Evolutionary conservation across 2,888 invertebrate genomes (phyloP), one percentile per base, ranked within the genome.

Genomic region (Zele albiditarsus): DNA sequence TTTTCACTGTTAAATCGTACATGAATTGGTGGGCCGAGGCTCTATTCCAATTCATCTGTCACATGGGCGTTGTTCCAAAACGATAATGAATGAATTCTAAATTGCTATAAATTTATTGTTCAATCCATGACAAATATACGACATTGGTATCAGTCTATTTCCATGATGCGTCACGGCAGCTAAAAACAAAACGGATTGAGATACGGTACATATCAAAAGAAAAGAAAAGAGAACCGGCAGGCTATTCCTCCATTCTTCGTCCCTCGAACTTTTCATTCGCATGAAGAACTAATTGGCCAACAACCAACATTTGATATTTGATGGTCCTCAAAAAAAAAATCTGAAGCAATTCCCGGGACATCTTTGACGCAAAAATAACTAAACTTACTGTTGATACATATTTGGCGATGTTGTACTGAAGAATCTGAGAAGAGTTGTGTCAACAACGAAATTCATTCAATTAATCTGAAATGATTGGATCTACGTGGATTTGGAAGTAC

Each of bases 81-180:
- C 23, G 71, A 79, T 78, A 79, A 80, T 80, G 79, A 80, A 80
- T 80, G 80, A 78, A 78, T 77, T 75, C 71, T 68, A 68, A 68
- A 63, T 71, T 60, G 58, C 16, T 46, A 38, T 67, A 62, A 72
- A 67, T 68, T 71, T 73, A 66, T 62, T 62, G 2, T 62, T 62
- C 16, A 3, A 38, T n/a, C 57, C 28, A 46, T 27, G 38, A 38
- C 25, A 23, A 20, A 20, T 16, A 65, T 38, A 65, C 23, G 14
- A 38, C 27, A 28, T 62, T 60, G 60, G 27, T n/a, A 46, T 46
- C 27, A 60, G 60, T 27, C n/a, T 60, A 66, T 42, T 10, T 27
- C 20, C 5, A 57, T 8, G 10, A 63, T 74, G 68, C 65, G 57
- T 74, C 53, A 74, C 33, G 20, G 16, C 20, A 20, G n/a, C 46